Base-by-base conservation (phyloP, 2,113 vertebrate genomes). In the Ammodytes dubius region DNA sequence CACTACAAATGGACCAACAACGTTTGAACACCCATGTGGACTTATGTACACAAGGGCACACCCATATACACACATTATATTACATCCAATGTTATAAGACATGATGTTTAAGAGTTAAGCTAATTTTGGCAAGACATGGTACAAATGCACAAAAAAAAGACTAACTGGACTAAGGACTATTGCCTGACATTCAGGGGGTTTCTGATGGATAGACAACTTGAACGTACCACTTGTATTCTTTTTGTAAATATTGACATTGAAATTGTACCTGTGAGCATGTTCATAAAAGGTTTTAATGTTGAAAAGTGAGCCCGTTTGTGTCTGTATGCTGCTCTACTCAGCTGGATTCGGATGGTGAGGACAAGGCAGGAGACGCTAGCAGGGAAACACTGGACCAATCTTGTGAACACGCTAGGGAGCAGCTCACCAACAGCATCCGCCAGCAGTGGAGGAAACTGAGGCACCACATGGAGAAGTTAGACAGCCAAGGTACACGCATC, bases 401-500 rank as follows among this genome's bases (percentile, higher is more conserved):
- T 1, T 99, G 97, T 92, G 97, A 97, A 72, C 96, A 96, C 3
- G 98, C 96, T 4, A 92, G 97, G 52, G 97, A 99, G 52, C 97
- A 99, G 84, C 97, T 99, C 60, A 97, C 97, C 61, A 98, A 98
- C 90, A 99, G 98, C 94, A 99, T 99, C 90, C 96, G 98, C 3
- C 97, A 96, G 73, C 97, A 99, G 81, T 99, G 98, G 98, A 96
- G 98, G 73, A 98, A 96, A 90, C 86, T 99, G 74, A 99, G 97
- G 93, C 98, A 88, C 86, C 98, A 99, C 0, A 96, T 99, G 82
- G 97, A 99, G 88, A 97, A 96, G 83, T 93, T 99, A 50, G 97
- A 98, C 91, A 97, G 95, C 86, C 96, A 98, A 96, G 98, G 98
- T 99, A 90, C 6, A 40, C 5, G 37, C 6, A 43, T 19, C 12